phyloP scores from a whole-genome alignment of 1,140 invertebrate genomes.

The Bombus confusus region DNA sequence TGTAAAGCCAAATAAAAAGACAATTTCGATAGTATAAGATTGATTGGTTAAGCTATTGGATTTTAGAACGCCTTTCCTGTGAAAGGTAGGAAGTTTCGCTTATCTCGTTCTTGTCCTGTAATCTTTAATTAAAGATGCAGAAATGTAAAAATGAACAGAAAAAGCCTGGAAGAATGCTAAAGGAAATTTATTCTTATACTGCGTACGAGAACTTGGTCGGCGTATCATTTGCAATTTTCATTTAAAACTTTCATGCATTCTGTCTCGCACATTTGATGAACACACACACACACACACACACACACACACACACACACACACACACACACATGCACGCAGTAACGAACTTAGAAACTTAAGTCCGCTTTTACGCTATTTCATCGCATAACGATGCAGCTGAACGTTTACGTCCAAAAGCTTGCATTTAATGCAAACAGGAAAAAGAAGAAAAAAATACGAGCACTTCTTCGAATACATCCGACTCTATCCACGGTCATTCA shows the following conservation, averaged over 20 bases:
- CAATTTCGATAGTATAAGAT: background rate
- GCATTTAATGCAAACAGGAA: conserved; percentile 14
- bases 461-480: background rate
- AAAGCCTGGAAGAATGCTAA: background rate
- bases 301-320: background rate
- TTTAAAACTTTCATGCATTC: conserved; percentile 35
- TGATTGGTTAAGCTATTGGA: background rate
- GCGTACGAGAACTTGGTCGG: background rate
- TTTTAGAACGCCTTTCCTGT: background rate
- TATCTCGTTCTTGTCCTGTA: no score
- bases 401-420: conserved; percentile 7
- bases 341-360: conserved; percentile 25
- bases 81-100: background rate
- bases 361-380: conserved; percentile 14
- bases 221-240: conserved; percentile 19
- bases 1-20: background rate
- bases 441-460: background rate
- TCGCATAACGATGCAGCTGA: conserved; percentile 14
- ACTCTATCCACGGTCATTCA: conserved; percentile 27
- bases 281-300: background rate
- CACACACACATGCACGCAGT: background rate
- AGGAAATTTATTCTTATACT: conserved; percentile 9
- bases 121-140: background rate
- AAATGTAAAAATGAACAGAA: no score
- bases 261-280: background rate